These are phyloP conservation scores for Hydrophis major DNA, from an alignment of 2,797 vertebrate genomes.

Conservation along the genomic window DNA sequence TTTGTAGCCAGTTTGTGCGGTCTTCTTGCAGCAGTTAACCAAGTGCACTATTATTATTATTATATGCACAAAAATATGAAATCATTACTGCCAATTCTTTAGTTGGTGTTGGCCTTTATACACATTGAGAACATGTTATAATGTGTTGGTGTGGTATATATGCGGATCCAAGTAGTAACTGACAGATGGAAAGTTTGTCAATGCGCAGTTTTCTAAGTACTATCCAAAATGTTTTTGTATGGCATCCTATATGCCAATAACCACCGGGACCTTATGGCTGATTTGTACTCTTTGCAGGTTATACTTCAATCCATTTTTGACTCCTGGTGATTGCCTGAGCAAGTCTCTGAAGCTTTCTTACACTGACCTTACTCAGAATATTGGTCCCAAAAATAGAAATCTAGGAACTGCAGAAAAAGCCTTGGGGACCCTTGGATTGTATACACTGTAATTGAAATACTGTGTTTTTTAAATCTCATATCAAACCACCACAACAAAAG, in stretches of 20 bases:
- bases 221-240: background rate
- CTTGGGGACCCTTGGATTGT: background rate
- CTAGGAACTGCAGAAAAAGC: background rate
- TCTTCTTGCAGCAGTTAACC: background rate
- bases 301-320: background rate
- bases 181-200: background rate
- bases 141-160: background rate
- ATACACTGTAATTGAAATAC: background rate
- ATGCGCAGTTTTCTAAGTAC: background rate
- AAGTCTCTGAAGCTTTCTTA: background rate
- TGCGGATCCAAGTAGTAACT: background rate
- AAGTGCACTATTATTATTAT: background rate
- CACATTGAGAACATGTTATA: background rate
- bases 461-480: background rate
- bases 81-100: background rate
- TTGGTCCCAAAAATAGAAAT: background rate
- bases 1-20: background rate
- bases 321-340: background rate
- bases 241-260: background rate
- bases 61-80: background rate
- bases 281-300: background rate
- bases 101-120: background rate
- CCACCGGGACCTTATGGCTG: background rate
- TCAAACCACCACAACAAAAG: constrained; percentile 27
- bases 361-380: background rate